phyloP scores from a whole-genome alignment of 1,140 invertebrate species.

The Diabrotica virgifera region DNA sequence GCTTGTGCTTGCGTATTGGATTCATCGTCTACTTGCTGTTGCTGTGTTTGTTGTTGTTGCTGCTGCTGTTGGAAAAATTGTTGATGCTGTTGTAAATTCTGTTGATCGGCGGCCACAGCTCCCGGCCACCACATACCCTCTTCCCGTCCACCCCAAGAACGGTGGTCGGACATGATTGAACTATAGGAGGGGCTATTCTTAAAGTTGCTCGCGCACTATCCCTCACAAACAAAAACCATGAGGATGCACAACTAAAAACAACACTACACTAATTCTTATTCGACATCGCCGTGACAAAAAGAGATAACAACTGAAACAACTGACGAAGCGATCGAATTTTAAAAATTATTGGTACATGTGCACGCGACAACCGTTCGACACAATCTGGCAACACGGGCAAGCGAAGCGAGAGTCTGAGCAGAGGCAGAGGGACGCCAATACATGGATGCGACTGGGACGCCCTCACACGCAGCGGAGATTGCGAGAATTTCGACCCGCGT shows the following conservation, averaged over 20 bases:
- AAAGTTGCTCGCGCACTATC: conserved; percentile 12
- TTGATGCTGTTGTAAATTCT: conserved; percentile 44
- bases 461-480: conserved; percentile 45
- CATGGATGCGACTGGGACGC: conserved; percentile 34
- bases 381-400: conserved; percentile 47
- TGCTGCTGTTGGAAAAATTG: conserved; percentile 52
- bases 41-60: conserved; percentile 40
- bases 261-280: conserved; percentile 19
- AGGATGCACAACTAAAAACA: conserved; percentile 8
- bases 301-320: conserved; percentile 26
- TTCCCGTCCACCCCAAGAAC: conserved; percentile 62
- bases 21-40: conserved; percentile 48
- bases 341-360: conserved; percentile 23
- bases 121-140: conserved; percentile 61
- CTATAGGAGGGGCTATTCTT: conserved; percentile 15
- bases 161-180: conserved; percentile 44
- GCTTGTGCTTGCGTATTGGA: conserved; percentile 57
- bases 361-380: conserved; percentile 35
- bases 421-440: conserved; percentile 44
- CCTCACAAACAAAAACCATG: conserved; percentile 16
- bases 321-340: conserved; percentile 24
- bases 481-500: conserved; percentile 16
- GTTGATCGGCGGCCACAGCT: conserved; percentile 50
- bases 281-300: conserved; percentile 20
- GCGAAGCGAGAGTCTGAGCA: conserved; percentile 22